Conservation (phyloP, 2,888 invertebrate species). For the Conistra vaccinii region DNA sequence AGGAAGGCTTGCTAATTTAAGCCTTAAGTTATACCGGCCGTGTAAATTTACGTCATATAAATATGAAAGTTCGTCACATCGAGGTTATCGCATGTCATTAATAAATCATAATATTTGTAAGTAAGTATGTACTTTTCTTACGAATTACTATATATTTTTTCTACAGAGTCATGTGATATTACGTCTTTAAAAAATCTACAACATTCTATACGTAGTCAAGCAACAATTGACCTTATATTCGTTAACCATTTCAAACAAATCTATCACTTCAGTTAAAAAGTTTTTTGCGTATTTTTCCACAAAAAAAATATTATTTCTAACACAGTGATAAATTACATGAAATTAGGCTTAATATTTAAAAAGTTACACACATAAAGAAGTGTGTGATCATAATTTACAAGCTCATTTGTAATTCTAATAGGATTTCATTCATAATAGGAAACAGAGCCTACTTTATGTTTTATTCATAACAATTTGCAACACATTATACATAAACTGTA, state of each 20-base stretch:
- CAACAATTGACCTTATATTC: not conserved
- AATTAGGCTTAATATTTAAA: conserved; percentile 1
- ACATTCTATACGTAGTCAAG: not conserved
- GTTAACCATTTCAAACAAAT: not conserved
- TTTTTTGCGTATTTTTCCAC: not conserved
- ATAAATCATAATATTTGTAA: conserved; percentile 44
- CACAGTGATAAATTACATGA: not conserved
- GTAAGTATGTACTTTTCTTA: conserved; percentile 18
- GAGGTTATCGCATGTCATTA: conserved; percentile 42
- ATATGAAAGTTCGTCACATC: conserved; percentile 19
- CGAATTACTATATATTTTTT: conserved; percentile 22
- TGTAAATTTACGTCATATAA: conserved; percentile 16
- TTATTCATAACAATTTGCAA: conserved; percentile 43
- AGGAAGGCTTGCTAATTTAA: conserved; percentile 51
- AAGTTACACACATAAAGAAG: not conserved
- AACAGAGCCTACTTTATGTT: conserved; percentile 5
- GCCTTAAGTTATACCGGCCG: conserved; percentile 32
- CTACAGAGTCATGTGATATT: not conserved
- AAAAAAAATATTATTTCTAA: not conserved
- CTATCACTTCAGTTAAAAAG: not conserved
- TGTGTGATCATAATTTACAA: conserved; percentile 36
- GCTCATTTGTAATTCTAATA: conserved; percentile 61
- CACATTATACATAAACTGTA: not conserved
- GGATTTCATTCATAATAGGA: conserved; percentile 30
- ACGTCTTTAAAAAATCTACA: not conserved